Evolutionary conservation across 2,888 invertebrate genomes (phyloP).

Genomic region (Choreutis nemorana): DNA sequence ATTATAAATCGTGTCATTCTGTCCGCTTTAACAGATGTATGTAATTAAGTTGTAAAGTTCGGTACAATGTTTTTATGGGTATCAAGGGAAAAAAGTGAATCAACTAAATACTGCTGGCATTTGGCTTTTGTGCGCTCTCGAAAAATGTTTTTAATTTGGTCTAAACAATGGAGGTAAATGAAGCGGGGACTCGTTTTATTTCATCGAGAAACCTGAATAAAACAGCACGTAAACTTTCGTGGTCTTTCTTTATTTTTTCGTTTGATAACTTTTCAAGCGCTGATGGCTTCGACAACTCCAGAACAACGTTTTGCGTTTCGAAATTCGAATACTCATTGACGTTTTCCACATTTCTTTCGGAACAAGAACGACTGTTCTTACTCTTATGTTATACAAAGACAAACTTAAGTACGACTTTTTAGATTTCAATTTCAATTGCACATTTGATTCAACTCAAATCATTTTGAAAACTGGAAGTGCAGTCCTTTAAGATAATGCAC

Average conservation of each 20-base stretch:
- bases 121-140: conserved; percentile 19
- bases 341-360: conserved; percentile 26
- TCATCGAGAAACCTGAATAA: conserved; percentile 14
- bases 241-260: conserved; percentile 26
- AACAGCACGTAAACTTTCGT: conserved; percentile 19
- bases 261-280: conserved; percentile 33
- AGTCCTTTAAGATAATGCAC: conserved; percentile 42
- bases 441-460: conserved; percentile 22
- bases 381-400: conserved; percentile 15
- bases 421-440: conserved; percentile 26
- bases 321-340: conserved; percentile 43
- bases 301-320: conserved; percentile 41
- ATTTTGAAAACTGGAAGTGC: conserved; percentile 30
- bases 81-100: conserved; percentile 30
- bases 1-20: conserved; percentile 52
- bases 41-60: conserved; percentile 59
- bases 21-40: conserved; percentile 53
- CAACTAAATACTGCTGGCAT: conserved; percentile 19
- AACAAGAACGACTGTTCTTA: conserved; percentile 22
- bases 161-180: conserved; percentile 26
- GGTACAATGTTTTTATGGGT: conserved; percentile 38
- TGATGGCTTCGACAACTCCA: conserved; percentile 27
- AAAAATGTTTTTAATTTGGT: conserved; percentile 28
- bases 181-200: conserved; percentile 12
- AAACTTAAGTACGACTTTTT: conserved; percentile 19